Percentiles rank a stretch among this genome's conserved stretches.
These are phyloP conservation scores for Cynodonichthys magdalenae DNA, from an alignment of 2,797 vertebrate species.

Conservation along the genomic window DNA sequence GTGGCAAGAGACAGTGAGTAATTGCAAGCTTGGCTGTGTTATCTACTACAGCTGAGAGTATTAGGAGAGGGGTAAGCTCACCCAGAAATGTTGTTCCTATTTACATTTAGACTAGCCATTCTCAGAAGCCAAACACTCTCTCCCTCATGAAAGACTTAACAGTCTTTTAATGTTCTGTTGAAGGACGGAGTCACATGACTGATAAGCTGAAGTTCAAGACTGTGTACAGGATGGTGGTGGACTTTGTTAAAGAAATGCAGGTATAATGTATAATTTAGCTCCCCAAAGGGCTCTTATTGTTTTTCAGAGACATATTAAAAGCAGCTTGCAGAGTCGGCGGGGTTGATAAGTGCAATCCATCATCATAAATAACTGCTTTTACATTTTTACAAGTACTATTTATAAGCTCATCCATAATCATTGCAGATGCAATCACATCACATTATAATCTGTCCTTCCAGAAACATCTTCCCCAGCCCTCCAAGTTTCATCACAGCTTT, in stretches of 20 bases:
- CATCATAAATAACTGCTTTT: constrained; percentile 52
- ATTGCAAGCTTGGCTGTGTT: constrained; percentile 74
- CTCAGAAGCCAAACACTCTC: constrained; percentile 39
- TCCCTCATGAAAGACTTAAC: constrained; percentile 67
- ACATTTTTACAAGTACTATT: constrained; percentile 33
- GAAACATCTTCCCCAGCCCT: constrained; percentile 1
- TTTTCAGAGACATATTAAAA: constrained; percentile 36
- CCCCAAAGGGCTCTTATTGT: constrained; percentile 14
- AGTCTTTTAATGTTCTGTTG: constrained; percentile 68
- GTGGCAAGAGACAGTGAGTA: constrained; percentile 76
- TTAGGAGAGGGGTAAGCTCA: constrained; percentile 52
- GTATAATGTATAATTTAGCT: constrained; percentile 13
- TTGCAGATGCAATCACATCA: constrained; percentile 28
- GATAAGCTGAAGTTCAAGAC: constrained; percentile 29
- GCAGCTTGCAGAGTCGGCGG: constrained; percentile 20
- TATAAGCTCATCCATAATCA: constrained; percentile 56
- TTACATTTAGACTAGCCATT: constrained; percentile 82
- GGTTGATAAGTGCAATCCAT: constrained; percentile 52
- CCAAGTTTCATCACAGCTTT: constrained; percentile 7
- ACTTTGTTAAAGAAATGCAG: constrained; percentile 26
- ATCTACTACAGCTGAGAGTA: constrained; percentile 74
- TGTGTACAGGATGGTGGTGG: constrained; percentile 5
- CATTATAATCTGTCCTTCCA: constrained; percentile 14
- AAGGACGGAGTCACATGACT: constrained; percentile 46
- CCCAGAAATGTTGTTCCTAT: constrained; percentile 70